These are phyloP conservation scores for Chrysolina americana DNA, from an alignment of 2,888 invertebrate genomes.

Conservation along the genomic window DNA sequence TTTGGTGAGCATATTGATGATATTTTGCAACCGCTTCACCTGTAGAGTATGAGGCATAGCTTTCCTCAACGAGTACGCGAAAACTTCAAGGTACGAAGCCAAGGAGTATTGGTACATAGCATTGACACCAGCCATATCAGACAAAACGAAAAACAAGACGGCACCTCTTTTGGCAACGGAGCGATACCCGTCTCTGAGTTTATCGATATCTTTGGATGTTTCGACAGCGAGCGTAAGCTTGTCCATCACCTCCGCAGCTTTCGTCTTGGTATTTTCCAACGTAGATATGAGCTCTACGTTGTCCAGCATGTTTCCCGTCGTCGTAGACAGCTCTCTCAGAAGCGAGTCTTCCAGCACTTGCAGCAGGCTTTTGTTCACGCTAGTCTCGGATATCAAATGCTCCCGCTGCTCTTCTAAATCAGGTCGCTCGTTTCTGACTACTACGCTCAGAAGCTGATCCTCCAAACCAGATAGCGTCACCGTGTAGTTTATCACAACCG, in stretches of 20 bases:
- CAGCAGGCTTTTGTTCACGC: constrained; percentile 87
- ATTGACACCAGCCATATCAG: constrained; percentile 91
- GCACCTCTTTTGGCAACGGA: constrained; percentile 90
- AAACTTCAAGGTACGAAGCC: constrained; percentile 86
- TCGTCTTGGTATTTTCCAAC: constrained; percentile 90
- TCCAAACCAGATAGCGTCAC: constrained; percentile 90
- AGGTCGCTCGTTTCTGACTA: constrained; percentile 88
- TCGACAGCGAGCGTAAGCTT: constrained; percentile 84
- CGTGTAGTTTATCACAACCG: constrained; percentile 92
- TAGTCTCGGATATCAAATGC: constrained; percentile 85
- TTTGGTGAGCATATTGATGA: constrained; percentile 87
- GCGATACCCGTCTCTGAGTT: constrained; percentile 87
- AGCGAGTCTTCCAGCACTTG: constrained; percentile 90
- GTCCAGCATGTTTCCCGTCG: constrained; percentile 93
- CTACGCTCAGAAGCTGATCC: constrained; percentile 91
- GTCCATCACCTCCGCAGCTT: constrained; percentile 86
- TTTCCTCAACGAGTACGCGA: constrained; percentile 84
- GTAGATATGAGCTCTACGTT: constrained; percentile 89
- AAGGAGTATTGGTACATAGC: constrained; percentile 95
- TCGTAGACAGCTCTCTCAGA: constrained; percentile 86
- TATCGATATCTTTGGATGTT: constrained; percentile 87
- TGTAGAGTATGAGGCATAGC: constrained; percentile 88
- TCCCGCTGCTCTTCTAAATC: constrained; percentile 93
- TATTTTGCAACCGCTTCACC: constrained; percentile 81
- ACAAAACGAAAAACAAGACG: constrained; percentile 90